Evolutionary conservation across 2,888 invertebrate genomes (phyloP).

Genomic region (Clitarchus hookeri): DNA sequence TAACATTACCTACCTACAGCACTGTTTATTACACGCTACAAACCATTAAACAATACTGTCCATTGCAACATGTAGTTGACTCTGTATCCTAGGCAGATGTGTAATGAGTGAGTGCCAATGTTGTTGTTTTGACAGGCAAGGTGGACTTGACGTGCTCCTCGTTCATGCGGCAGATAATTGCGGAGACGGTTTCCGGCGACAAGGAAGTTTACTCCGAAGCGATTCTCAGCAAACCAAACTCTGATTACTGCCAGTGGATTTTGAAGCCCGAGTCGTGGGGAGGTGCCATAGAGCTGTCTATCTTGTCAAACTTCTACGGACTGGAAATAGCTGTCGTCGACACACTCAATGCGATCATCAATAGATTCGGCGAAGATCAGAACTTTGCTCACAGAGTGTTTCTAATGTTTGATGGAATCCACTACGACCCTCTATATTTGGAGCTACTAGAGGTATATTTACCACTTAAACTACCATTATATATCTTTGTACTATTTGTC

Average conservation of each 20-base stretch:
- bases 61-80: no score
- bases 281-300: conserved; percentile 91
- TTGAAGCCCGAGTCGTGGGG: conserved; percentile 89
- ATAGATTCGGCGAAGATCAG: conserved; percentile 92
- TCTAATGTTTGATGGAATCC: conserved; percentile 92
- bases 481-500: no score
- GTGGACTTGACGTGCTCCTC: conserved; percentile 74
- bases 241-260: conserved; percentile 91
- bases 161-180: conserved; percentile 85
- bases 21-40: no score
- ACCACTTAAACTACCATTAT: no score
- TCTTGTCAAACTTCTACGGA: conserved; percentile 83
- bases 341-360: conserved; percentile 86
- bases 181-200: conserved; percentile 78
- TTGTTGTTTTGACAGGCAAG: conserved; percentile 58
- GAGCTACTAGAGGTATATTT: conserved; percentile 81
- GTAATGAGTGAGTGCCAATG: no score
- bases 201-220: conserved; percentile 81
- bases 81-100: no score
- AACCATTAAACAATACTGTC: no score
- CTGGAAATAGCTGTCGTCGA: conserved; percentile 94
- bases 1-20: no score
- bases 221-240: conserved; percentile 80
- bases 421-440: conserved; percentile 91
- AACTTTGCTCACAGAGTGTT: conserved; percentile 82